Conservation (phyloP, 92 coral and sea anemone species). For the Pocillopora meandrina region DNA sequence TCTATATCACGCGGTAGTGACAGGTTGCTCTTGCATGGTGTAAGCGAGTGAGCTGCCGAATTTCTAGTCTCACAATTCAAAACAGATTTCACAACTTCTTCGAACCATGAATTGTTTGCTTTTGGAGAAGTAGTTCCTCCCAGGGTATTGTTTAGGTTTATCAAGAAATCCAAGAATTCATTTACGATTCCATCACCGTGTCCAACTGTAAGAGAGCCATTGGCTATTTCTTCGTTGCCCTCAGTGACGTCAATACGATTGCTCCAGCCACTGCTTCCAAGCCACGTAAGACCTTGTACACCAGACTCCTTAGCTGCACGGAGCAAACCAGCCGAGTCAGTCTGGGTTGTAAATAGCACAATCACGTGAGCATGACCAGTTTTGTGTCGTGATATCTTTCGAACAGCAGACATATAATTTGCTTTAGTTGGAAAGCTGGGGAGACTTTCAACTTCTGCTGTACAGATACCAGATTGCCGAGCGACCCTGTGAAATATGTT, state of each 20-base stretch:
- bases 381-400: not conserved
- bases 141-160: slow-evolving; percentile 12
- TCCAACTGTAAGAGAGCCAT: slow-evolving; percentile 87
- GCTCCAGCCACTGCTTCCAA: slow-evolving; percentile 96
- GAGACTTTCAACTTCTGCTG: slow-evolving; percentile 53
- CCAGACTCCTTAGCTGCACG: slow-evolving; percentile 68
- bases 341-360: slow-evolving; percentile 77
- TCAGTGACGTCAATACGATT: slow-evolving; percentile 83
- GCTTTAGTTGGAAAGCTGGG: slow-evolving; percentile 52
- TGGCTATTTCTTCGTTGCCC: slow-evolving; percentile 66
- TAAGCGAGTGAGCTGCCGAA: not conserved
- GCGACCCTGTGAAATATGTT: slow-evolving; percentile 54
- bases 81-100: slow-evolving; percentile 70
- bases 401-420: slow-evolving; percentile 39
- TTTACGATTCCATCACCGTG: slow-evolving; percentile 72
- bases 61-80: slow-evolving; percentile 54
- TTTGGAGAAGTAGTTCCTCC: slow-evolving; percentile 23
- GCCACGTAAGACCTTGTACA: slow-evolving; percentile 81
- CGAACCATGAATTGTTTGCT: slow-evolving; percentile 58
- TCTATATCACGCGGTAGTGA: slow-evolving; percentile 60
- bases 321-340: slow-evolving; percentile 80
- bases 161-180: slow-evolving; percentile 66
- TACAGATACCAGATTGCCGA: slow-evolving; percentile 63
- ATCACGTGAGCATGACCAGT: slow-evolving; percentile 51
- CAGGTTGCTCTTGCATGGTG: slow-evolving; percentile 23